Percentiles rank a stretch among this genome's conserved stretches.
phyloP scores from a whole-genome alignment of 2,888 invertebrate genomes.

The Antitype chi region DNA sequence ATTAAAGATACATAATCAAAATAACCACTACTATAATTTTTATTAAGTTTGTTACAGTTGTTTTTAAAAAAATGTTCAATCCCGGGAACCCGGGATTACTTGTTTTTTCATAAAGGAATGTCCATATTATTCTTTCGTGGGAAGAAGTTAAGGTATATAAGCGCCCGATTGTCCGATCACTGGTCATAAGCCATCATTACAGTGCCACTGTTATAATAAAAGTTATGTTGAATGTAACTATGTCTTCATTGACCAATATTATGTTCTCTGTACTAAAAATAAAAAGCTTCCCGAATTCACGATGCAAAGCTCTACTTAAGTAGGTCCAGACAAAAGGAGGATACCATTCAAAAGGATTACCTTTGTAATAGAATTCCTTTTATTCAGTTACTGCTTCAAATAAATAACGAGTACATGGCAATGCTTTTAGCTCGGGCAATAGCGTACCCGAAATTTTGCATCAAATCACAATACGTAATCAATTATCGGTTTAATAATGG shows the following conservation, averaged over 20 bases:
- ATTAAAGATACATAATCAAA: no score
- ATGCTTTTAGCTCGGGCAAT: slow-evolving; percentile 59
- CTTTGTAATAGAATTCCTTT: slow-evolving; percentile 50
- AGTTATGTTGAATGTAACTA: not conserved
- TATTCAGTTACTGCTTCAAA: slow-evolving; percentile 56
- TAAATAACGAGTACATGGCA: slow-evolving; percentile 63
- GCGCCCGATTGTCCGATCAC: no score
- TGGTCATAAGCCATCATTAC: not conserved
- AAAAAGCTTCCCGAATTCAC: slow-evolving; percentile 25
- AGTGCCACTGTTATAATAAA: not conserved
- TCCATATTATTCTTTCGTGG: no score
- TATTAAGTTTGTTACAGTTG: no score
- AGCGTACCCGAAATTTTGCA: slow-evolving; percentile 59
- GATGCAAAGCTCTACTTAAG: slow-evolving; percentile 41
- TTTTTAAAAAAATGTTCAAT: no score
- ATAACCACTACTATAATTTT: no score
- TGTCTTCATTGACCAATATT: slow-evolving; percentile 12
- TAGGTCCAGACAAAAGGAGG: slow-evolving; percentile 43
- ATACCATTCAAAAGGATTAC: slow-evolving; percentile 44
- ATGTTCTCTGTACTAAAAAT: slow-evolving; percentile 27
- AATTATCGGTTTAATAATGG: slow-evolving; percentile 62
- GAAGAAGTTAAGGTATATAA: no score
- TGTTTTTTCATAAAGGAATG: no score
- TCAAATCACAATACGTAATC: slow-evolving; percentile 63
- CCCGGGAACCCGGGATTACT: no score